Evolutionary conservation across 2,113 vertebrate genomes (phyloP).

Genomic region (Gallinago media): DNA sequence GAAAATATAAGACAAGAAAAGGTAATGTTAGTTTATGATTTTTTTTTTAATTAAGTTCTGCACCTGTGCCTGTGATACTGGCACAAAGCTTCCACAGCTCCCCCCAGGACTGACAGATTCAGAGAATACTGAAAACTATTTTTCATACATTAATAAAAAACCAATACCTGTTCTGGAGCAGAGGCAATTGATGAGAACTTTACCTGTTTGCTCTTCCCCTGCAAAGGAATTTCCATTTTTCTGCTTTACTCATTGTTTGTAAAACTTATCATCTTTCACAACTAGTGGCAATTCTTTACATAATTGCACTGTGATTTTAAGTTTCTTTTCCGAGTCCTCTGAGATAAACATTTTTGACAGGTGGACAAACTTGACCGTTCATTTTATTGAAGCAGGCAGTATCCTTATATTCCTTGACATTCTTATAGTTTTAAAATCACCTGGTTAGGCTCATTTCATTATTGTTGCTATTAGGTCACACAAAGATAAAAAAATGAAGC

Average conservation of each 20-base stretch:
- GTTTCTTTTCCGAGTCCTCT: background rate
- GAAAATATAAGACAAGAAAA: background rate
- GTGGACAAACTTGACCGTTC: background rate
- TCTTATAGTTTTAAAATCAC: background rate
- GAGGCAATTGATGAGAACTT: background rate
- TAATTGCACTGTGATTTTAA: background rate
- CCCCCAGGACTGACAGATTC: background rate
- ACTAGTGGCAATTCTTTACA: background rate
- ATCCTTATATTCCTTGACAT: background rate
- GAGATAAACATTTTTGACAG: background rate
- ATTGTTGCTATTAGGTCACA: background rate
- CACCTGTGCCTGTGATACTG: background rate
- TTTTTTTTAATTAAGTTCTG: background rate
- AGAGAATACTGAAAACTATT: background rate
- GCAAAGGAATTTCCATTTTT: background rate
- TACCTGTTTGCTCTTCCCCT: background rate
- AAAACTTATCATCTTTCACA: background rate
- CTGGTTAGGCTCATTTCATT: background rate
- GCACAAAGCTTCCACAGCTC: background rate
- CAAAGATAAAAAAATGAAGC: background rate
- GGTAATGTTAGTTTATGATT: background rate
- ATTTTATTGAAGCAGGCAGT: background rate
- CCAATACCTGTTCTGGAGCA: background rate
- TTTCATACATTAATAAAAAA: background rate
- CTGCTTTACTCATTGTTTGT: background rate